Percentiles rank a stretch among this genome's conserved stretches.
Conservation (phyloP, 2,113 vertebrate genomes). For the Larimichthys polyactis region DNA sequence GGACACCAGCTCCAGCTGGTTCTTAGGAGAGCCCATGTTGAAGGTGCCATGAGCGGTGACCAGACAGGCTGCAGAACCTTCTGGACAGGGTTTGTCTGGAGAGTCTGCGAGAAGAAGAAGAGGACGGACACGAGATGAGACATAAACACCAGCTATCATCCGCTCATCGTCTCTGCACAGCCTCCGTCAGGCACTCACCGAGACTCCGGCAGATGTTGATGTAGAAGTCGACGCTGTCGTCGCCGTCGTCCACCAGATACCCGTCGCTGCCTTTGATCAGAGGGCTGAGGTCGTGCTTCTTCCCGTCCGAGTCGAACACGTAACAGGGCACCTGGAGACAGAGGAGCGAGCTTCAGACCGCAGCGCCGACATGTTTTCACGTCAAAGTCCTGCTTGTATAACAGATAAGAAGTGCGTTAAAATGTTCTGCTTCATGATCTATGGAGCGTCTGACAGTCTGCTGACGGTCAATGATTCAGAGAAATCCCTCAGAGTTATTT, state of each 20-base stretch:
- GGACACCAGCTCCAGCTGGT: slow-evolving; percentile 80
- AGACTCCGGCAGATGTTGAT: slow-evolving; percentile 96
- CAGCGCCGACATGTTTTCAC: background rate
- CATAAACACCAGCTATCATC: background rate
- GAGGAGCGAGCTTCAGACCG: background rate
- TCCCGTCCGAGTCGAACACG: slow-evolving; percentile 85
- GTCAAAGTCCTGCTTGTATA: background rate
- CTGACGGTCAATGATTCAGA: background rate
- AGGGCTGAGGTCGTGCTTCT: slow-evolving; percentile 94
- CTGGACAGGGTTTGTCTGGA: slow-evolving; percentile 80
- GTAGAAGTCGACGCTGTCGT: slow-evolving; percentile 88
- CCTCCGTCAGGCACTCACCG: slow-evolving; percentile 61
- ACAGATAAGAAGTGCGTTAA: too few species aligned
- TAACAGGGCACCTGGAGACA: slow-evolving; percentile 92
- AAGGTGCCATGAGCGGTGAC: slow-evolving; percentile 72
- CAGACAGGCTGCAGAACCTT: slow-evolving; percentile 90
- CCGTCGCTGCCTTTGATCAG: slow-evolving; percentile 88
- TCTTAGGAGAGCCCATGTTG: slow-evolving; percentile 87
- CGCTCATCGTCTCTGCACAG: background rate
- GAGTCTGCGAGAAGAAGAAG: slow-evolving; percentile 44
- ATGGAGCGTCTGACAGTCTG: background rate
- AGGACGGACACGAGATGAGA: background rate
- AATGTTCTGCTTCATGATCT: background rate
- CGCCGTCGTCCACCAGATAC: slow-evolving; percentile 93
- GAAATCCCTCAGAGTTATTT: background rate